These are phyloP conservation scores for Macrosteles quadrilineatus DNA, from an alignment of 1,140 invertebrate species.

Conservation along the genomic window DNA sequence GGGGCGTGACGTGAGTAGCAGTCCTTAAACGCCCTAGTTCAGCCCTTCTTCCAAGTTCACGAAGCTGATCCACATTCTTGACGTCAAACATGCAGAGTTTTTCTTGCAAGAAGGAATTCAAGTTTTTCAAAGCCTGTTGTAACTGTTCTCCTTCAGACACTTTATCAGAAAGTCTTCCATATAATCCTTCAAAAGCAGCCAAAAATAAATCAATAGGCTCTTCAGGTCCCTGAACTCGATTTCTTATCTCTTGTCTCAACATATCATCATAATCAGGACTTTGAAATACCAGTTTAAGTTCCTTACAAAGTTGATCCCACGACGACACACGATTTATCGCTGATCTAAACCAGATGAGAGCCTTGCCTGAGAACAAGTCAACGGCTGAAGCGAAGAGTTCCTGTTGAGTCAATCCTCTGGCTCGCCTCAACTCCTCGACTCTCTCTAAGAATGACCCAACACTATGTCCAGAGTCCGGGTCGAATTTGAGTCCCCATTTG, in stretches of 20 bases:
- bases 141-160: background rate
- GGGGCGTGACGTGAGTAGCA: background rate
- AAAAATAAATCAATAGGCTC: background rate
- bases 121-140: background rate
- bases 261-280: constrained; percentile 3
- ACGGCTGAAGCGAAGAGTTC: constrained; percentile 1
- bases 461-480: background rate
- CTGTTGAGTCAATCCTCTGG: background rate
- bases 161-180: background rate
- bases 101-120: background rate
- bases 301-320: background rate
- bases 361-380: background rate
- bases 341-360: background rate
- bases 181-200: no score
- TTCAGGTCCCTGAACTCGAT: background rate
- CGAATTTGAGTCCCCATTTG: constrained; percentile 30
- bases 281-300: constrained; percentile 7
- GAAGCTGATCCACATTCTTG: background rate
- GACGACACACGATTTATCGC: background rate
- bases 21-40: background rate
- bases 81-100: background rate
- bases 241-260: background rate
- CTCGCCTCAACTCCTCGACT: background rate
- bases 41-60: background rate
- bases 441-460: background rate